These are phyloP conservation scores for Pogonomyrmex barbatus DNA, from an alignment of 1,140 invertebrate species.

Conservation along the genomic window DNA sequence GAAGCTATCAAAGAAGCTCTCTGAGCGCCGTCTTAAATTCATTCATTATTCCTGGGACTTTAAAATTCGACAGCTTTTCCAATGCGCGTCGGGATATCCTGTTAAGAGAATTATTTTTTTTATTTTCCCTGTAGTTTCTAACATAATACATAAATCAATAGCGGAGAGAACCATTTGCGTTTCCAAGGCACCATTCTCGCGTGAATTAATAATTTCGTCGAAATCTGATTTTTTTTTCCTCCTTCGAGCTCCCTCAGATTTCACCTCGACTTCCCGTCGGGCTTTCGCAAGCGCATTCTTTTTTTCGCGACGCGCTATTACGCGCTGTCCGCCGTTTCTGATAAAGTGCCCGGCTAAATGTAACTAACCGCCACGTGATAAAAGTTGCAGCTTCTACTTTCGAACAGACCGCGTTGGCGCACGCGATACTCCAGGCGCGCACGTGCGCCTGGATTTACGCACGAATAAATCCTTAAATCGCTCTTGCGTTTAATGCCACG, in stretches of 20 bases:
- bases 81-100: background rate
- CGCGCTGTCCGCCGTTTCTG: conserved; percentile 1
- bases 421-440: conserved; percentile 22
- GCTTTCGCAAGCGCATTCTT: conserved; percentile 28
- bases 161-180: background rate
- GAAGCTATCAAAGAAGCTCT: background rate
- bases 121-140: background rate
- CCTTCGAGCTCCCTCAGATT: background rate
- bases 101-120: background rate
- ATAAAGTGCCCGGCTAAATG: conserved; percentile 24
- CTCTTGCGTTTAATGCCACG: conserved; percentile 43
- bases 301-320: background rate
- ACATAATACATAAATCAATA: background rate
- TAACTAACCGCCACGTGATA: conserved; percentile 33
- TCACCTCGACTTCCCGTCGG: background rate
- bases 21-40: background rate
- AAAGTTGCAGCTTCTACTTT: conserved; percentile 48
- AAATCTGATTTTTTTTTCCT: background rate
- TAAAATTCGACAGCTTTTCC: background rate
- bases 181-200: background rate
- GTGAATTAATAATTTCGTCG: background rate
- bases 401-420: conserved; percentile 22
- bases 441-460: conserved; percentile 59
- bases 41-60: background rate
- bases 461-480: conserved; percentile 57